Evolutionary conservation across 2,113 vertebrate species (phyloP), one percentile per base, ranked within the genome.

Genomic region (Chloropsis hardwickii): DNA sequence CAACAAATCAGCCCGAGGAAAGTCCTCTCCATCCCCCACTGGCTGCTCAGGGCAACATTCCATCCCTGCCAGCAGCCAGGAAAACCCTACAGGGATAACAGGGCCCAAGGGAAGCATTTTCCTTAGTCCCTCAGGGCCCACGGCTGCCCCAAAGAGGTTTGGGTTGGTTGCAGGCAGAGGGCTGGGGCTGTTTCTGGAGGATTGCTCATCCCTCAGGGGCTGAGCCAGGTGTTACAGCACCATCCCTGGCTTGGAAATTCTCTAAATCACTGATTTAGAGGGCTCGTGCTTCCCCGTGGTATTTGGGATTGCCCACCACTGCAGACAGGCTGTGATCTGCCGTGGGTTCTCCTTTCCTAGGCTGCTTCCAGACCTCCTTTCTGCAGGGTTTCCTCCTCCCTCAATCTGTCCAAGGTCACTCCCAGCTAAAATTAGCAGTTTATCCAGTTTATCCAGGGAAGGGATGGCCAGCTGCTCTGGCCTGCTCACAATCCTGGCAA

Each of bases 391-490:
- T 86, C n/a, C 28, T 80, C 40, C 48, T 56, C 37, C 15, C 39
- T 16, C 10, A 21, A 1, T 19, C 47, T 28, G 33, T 22, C 60
- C 77, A 92, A 91, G 83, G 81, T 94, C 87, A 84, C 6, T 86
- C 29, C 14, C 44, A 47, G 83, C 60, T 95, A 92, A 95, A 94
- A 89, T 92, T 39, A 89, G 67, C 39, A 81, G 51, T 54, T 92
- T 91, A 39, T 54, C 54, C 86, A 66, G 51, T 0, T 0, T 2
- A 14, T 40, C 18, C 45, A 18, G 50, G 61, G 67, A 33, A 77
- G 64, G 28, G 15, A 37, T 11, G 0, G 72, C 25, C 67, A 91
- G 33, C 31, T 88, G 50, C 64, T 60, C 76, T 53, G 51, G n/a
- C 28, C 70, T 10, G 27, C 25, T 58, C 6, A 1, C 1, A 0